Evolutionary conservation across 2,113 vertebrate species (phyloP), one percentile per base, ranked within the genome.

Genomic region (Dromiciops gliroides): DNA sequence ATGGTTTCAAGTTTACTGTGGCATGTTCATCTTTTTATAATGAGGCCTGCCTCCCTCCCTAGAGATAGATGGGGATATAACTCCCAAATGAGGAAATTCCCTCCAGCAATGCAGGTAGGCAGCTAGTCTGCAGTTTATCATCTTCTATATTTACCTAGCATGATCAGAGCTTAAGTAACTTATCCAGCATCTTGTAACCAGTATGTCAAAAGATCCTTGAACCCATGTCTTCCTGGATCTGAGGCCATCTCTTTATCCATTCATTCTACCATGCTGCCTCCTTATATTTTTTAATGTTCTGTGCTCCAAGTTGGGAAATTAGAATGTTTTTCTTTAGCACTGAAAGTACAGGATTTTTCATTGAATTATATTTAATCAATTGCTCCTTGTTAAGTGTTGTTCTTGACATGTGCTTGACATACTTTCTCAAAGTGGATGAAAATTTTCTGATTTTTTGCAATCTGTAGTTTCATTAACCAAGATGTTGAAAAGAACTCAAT

Each of bases 401-500:
- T 95, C 93, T 95, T 89, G 89, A n/a, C n/a, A n/a, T n/a, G n/a
- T n/a, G 94, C 67, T 48, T 0, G 47, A 51, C 51, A 23, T 96
- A 53, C 24, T 88, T 91, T 93, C 97, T 97, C 90, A 48, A 92
- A 0, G 2, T 91, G 51, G 51, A 48, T 3, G 16, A 91, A 44
- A 91, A 93, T 94, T 89, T 94, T 98, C 93, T 56, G 51, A 95
- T 94, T 52, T 89, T 0, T 92, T 90, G 48, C 24, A 48, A 50
- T 93, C 89, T 94, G 50, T 97, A 95, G 95, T 97, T 97, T 98
- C 96, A 94, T 91, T 95, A 67, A 96, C 51, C 31, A 96, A 96
- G 88, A 94, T 97, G 95, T 96, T 97, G 92, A 47, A 97, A 98
- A 98, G 98, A 99, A 98, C 98, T 99, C 97, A 98, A 98, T 97